phyloP scores from a whole-genome alignment of 2,113 vertebrate species.

The Chionis minor region DNA sequence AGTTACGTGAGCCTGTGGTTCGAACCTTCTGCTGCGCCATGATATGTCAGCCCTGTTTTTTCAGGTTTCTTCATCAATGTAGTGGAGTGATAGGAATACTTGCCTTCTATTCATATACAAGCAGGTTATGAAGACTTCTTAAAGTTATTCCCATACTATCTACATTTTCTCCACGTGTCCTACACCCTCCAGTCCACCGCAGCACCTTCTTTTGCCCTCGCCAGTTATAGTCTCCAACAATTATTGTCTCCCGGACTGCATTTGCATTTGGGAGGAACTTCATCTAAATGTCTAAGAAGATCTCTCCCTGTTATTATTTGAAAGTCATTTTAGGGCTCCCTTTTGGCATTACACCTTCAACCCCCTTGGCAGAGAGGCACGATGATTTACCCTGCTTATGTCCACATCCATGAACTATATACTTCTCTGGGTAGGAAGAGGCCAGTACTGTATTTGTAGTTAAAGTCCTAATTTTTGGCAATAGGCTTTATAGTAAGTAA shows the following conservation, averaged over 20 bases:
- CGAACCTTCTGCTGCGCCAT: not conserved
- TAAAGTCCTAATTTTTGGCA: not conserved
- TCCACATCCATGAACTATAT: not conserved
- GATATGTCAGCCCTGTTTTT: not conserved
- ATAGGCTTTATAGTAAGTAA: not conserved
- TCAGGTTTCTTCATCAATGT: not conserved
- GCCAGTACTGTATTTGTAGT: not conserved
- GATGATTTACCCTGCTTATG: not conserved
- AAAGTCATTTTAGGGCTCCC: not conserved
- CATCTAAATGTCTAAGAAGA: not conserved
- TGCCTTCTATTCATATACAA: not conserved
- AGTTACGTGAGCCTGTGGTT: not conserved
- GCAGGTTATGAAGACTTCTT: not conserved
- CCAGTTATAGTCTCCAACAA: not conserved
- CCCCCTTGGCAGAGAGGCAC: not conserved
- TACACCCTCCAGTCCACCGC: not conserved
- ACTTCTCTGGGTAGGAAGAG: not conserved
- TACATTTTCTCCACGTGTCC: not conserved
- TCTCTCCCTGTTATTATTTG: not conserved
- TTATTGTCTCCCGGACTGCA: not conserved
- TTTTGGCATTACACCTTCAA: not conserved
- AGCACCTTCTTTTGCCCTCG: not conserved
- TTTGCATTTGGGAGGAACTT: not conserved
- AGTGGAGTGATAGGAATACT: not conserved
- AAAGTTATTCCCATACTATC: not conserved